Conservation (phyloP, 2,888 invertebrate genomes). For the Epirrhoe tristata region DNA sequence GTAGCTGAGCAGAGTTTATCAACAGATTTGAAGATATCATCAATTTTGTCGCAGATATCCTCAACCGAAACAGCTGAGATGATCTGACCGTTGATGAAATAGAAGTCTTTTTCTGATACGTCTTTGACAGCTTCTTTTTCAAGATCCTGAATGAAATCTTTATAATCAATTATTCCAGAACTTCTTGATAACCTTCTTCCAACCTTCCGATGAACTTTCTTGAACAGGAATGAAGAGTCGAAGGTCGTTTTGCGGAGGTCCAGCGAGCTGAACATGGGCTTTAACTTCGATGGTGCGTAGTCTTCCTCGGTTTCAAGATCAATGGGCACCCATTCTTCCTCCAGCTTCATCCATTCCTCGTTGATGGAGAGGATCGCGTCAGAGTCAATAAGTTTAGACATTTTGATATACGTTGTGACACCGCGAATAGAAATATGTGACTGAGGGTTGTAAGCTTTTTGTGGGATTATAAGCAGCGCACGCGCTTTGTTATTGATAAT, state of each 20-base stretch:
- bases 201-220: slow-evolving; percentile 64
- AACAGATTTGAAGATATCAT: slow-evolving; percentile 74
- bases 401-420: slow-evolving; percentile 31
- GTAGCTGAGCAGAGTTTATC: slow-evolving; percentile 69
- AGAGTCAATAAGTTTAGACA: slow-evolving; percentile 58
- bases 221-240: slow-evolving; percentile 71
- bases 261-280: slow-evolving; percentile 64
- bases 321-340: slow-evolving; percentile 73
- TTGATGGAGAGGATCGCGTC: slow-evolving; percentile 69
- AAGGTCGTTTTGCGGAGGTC: slow-evolving; percentile 70
- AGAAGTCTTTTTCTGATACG: slow-evolving; percentile 58
- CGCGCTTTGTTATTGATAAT: slow-evolving; percentile 27
- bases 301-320: slow-evolving; percentile 74
- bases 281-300: slow-evolving; percentile 46
- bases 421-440: slow-evolving; percentile 14
- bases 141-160: slow-evolving; percentile 67
- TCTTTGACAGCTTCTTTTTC: slow-evolving; percentile 47
- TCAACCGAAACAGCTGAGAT: slow-evolving; percentile 72
- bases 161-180: slow-evolving; percentile 61
- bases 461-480: slow-evolving; percentile 32
- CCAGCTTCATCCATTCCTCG: slow-evolving; percentile 73
- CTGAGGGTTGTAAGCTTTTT: slow-evolving; percentile 24
- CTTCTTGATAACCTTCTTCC: slow-evolving; percentile 61
- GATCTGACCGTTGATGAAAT: slow-evolving; percentile 66
- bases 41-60: slow-evolving; percentile 71